Evolutionary conservation across 2,888 invertebrate species (phyloP).

Genomic region (Tanaodytes sp.): DNA sequence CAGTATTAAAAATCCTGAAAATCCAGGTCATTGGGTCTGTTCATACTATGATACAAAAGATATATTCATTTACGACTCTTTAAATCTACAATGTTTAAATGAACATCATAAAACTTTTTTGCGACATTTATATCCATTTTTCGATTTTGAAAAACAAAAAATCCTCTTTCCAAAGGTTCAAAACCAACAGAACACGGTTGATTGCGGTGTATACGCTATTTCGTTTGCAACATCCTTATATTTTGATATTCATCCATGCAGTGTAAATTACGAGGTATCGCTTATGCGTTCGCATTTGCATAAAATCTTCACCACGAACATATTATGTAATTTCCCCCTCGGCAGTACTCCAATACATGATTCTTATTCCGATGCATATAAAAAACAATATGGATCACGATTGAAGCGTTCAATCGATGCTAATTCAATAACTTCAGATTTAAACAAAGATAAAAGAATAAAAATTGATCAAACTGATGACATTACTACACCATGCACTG

Average conservation of each 20-base stretch:
- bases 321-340: conserved; percentile 4
- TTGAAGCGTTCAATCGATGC: not conserved
- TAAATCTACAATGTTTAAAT: conserved; percentile 22
- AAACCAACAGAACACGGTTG: conserved; percentile 6
- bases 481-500: no score
- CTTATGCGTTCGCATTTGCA: conserved; percentile 13
- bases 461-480: not conserved
- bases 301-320: conserved; percentile 6
- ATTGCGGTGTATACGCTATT: conserved; percentile 23
- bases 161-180: conserved; percentile 19
- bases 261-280: not conserved
- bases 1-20: conserved; percentile 16
- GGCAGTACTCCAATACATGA: no score
- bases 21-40: not conserved
- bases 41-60: not conserved
- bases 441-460: no score
- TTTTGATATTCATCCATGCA: conserved; percentile 5
- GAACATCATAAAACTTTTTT: no score
- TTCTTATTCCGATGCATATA: not conserved
- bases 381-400: no score
- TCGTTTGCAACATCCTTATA: no score
- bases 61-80: no score
- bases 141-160: not conserved
- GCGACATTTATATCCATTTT: no score
- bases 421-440: no score